These are phyloP conservation scores for Melanchra persicariae DNA, from an alignment of 2,888 invertebrate genomes.

Conservation along the genomic window DNA sequence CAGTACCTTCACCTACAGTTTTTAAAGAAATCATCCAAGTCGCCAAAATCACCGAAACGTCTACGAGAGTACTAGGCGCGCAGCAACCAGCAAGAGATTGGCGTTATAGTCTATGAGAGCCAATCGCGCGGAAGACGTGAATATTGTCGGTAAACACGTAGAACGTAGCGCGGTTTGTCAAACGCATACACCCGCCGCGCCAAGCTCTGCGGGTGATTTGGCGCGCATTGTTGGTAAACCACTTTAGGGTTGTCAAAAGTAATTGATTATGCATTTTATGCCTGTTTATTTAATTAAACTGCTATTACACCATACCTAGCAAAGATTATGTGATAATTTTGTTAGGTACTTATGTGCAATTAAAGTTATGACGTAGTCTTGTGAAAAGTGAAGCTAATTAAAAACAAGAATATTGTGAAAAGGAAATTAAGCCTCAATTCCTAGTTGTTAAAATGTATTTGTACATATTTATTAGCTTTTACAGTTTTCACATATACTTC, in stretches of 20 bases:
- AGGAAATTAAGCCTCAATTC: no score
- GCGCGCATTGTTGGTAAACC: conserved; percentile 78
- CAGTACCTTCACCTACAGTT: no score
- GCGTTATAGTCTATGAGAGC: conserved; percentile 40
- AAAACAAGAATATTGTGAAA: not conserved
- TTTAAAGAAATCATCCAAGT: conserved; percentile 33
- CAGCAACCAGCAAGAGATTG: conserved; percentile 61
- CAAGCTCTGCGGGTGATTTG: conserved; percentile 87
- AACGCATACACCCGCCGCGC: conserved; percentile 69
- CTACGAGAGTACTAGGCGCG: conserved; percentile 74
- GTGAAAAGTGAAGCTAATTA: no score
- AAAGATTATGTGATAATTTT: not conserved
- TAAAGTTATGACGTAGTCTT: not conserved
- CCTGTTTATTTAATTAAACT: conserved; percentile 49
- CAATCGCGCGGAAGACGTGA: conserved; percentile 66
- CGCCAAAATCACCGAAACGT: conserved; percentile 64
- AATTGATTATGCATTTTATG: conserved; percentile 57
- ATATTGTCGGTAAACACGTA: conserved; percentile 70
- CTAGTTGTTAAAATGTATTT: not conserved
- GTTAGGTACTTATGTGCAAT: not conserved
- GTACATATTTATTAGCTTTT: not conserved
- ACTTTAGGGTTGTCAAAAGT: conserved; percentile 76
- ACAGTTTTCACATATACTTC: not conserved
- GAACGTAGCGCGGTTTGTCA: conserved; percentile 74
- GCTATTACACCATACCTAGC: not conserved